A percentile compares a stretch with the other conserved stretches of the same genome.
These are phyloP conservation scores for Myopa testacea DNA, from an alignment of 2,888 invertebrate genomes.

Conservation along the genomic window DNA sequence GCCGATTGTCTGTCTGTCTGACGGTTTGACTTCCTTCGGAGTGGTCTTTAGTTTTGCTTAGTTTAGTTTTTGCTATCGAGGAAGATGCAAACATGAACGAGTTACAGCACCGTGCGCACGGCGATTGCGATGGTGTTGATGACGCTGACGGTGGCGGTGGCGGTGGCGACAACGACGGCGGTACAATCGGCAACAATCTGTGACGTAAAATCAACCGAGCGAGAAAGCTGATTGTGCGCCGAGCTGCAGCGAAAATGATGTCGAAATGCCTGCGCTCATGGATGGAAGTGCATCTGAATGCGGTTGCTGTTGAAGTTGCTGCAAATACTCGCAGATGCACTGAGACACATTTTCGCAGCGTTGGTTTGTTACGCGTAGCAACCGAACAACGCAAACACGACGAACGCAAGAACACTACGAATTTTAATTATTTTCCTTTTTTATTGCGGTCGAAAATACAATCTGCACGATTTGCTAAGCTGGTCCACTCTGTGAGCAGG, in stretches of 20 bases:
- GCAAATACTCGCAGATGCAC: neutral
- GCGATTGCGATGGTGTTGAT: neutral
- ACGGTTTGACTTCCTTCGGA: no score
- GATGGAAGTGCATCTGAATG: constrained; percentile 19
- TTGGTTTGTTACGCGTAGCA: neutral
- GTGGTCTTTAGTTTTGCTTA: no score
- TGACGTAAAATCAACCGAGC: constrained; percentile 43
- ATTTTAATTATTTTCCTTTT: neutral
- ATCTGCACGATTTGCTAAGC: neutral
- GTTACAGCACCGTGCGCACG: constrained; percentile 25
- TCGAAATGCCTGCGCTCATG: constrained; percentile 33
- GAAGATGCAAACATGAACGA: neutral
- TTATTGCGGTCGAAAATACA: neutral
- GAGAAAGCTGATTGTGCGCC: constrained; percentile 40
- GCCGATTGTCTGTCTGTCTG: no score
- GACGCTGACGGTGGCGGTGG: neutral
- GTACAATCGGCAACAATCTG: constrained; percentile 22
- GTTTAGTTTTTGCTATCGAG: neutral
- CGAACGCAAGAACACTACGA: neutral
- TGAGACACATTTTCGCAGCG: constrained; percentile 19
- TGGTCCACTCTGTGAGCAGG: no score
- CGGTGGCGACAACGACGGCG: constrained; percentile 1
- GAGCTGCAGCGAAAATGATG: constrained; percentile 28
- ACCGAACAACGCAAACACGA: neutral
- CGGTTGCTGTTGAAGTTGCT: constrained; percentile 18